Percentiles rank a stretch among this genome's conserved stretches.
Evolutionary conservation across 2,113 vertebrate genomes (phyloP).

Genomic region (Sakesphorus luctuosus): DNA sequence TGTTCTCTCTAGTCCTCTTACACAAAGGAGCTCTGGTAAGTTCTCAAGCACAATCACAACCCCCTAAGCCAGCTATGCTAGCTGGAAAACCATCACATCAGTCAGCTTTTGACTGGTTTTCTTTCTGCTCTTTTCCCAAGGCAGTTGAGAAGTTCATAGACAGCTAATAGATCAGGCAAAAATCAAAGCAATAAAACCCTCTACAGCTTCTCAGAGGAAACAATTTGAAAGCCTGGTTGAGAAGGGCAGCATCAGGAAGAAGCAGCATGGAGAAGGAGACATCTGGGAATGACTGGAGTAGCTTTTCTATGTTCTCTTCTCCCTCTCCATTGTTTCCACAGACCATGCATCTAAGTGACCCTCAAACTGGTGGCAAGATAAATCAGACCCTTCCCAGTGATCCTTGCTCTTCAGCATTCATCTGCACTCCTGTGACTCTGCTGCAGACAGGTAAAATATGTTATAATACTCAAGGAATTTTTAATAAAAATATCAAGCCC

Average conservation of each 20-base stretch:
- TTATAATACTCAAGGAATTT: background rate
- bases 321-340: background rate
- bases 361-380: background rate
- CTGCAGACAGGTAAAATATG: background rate
- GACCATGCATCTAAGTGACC: background rate
- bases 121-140: background rate
- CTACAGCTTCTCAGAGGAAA: background rate
- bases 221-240: background rate
- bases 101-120: background rate
- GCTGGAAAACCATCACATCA: background rate
- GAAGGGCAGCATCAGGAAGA: background rate
- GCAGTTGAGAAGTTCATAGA: background rate
- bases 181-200: background rate
- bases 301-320: background rate
- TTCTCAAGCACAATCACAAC: background rate
- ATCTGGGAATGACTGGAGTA: background rate
- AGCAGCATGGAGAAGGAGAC: background rate
- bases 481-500: background rate
- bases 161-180: background rate
- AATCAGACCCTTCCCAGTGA: background rate
- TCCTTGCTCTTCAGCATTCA: background rate
- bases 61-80: background rate
- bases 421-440: background rate
- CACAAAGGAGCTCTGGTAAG: background rate
- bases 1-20: background rate